Conservation (phyloP, 2,113 vertebrate genomes). For the Scomber scombrus region DNA sequence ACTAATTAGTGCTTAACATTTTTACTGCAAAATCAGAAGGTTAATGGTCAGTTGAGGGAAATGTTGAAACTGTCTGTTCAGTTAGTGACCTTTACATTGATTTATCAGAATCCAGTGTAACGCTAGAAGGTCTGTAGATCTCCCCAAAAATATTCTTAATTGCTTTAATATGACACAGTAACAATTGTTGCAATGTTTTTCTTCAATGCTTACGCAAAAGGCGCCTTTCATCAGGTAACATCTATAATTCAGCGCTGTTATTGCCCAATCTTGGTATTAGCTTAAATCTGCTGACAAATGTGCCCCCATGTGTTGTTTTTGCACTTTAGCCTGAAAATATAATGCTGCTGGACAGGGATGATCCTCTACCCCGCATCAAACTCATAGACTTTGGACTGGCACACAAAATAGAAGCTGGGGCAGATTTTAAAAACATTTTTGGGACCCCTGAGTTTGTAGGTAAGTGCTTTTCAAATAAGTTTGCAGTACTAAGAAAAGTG, state of each 20-base stretch:
- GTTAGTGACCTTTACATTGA: constrained; percentile 1
- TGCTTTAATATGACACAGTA: background rate
- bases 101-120: too few relatives aligned
- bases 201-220: constrained; percentile 62
- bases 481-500: background rate
- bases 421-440: constrained; percentile 98
- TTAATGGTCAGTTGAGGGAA: background rate
- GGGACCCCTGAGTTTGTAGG: constrained; percentile 98
- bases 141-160: too few relatives aligned
- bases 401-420: constrained; percentile 94
- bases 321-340: constrained; percentile 95
- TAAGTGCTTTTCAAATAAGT: constrained; percentile 75
- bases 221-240: constrained; percentile 62
- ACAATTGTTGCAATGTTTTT: constrained; percentile 41
- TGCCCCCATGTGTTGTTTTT: constrained; percentile 49
- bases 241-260: background rate
- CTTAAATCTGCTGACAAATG: constrained; percentile 13
- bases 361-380: constrained; percentile 92
- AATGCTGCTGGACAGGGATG: constrained; percentile 95
- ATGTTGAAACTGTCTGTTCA: background rate
- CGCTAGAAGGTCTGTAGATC: too few relatives aligned
- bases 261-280: background rate
- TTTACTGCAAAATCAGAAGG: constrained; percentile 8
- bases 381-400: constrained; percentile 97
- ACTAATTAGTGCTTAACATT: constrained; percentile 2